Conservation (phyloP, 2,888 invertebrate genomes). For the Caenorhabditis macrosperma region DNA sequence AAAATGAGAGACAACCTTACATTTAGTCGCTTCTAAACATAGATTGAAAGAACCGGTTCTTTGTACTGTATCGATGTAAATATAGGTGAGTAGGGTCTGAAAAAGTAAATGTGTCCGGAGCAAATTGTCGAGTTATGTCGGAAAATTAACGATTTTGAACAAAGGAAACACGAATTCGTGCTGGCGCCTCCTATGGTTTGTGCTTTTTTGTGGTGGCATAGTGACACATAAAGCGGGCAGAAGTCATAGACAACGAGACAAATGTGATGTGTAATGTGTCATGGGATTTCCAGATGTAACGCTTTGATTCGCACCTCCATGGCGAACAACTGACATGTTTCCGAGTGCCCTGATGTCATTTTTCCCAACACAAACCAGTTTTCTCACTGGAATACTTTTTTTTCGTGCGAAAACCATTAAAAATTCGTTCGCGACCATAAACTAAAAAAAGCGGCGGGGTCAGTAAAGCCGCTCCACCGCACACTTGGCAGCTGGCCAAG, state of each 20-base stretch:
- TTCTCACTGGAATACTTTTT: not conserved
- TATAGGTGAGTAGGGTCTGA: slow-evolving; percentile 28
- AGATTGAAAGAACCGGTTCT: slow-evolving; percentile 38
- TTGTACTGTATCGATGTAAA: slow-evolving; percentile 9
- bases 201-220: not conserved
- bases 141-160: not conserved
- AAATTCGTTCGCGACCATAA: not conserved
- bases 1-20: slow-evolving; percentile 26
- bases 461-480: slow-evolving; percentile 37
- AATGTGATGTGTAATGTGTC: slow-evolving; percentile 5
- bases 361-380: not conserved
- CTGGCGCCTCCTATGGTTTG: not conserved
- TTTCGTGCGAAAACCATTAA: not conserved
- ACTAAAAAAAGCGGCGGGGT: not conserved
- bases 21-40: slow-evolving; percentile 52
- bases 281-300: slow-evolving; percentile 1
- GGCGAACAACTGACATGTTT: not conserved
- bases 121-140: not conserved
- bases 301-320: not conserved
- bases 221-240: slow-evolving; percentile 4
- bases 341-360: slow-evolving; percentile 2
- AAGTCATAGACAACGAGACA: slow-evolving; percentile 5
- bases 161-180: not conserved
- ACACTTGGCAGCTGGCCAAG: slow-evolving; percentile 42
- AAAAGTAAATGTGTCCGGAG: not conserved